Percentiles rank a stretch among this genome's conserved stretches.
Conservation (phyloP, 2,113 vertebrate genomes). For the Albula goreensis region DNA sequence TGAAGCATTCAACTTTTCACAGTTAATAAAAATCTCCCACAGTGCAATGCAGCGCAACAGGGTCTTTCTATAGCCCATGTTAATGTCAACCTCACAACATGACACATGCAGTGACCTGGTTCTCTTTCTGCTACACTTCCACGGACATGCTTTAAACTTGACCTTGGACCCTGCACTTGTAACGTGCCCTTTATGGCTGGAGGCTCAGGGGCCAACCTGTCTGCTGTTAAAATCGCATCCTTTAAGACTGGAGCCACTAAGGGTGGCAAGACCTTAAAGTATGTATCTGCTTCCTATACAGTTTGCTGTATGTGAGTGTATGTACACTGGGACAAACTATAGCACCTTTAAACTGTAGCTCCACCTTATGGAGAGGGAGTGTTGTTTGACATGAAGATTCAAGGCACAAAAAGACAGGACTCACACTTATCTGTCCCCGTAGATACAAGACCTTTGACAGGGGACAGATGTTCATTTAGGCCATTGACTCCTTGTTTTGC, state of each 20-base stretch:
- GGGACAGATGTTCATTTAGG: not conserved
- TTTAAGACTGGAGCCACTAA: not conserved
- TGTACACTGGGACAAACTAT: not conserved
- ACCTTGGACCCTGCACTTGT: slow-evolving; percentile 52
- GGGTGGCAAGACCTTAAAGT: not conserved
- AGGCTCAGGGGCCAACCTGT: not conserved
- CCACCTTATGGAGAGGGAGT: not conserved
- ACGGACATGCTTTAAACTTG: slow-evolving; percentile 55
- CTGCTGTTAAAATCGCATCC: not conserved
- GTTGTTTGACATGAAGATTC: not conserved
- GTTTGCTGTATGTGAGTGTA: not conserved
- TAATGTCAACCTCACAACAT: too few relatives aligned
- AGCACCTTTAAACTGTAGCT: slow-evolving; percentile 7
- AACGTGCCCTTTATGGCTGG: not conserved
- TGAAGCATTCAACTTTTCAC: slow-evolving; percentile 31
- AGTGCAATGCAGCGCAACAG: slow-evolving; percentile 4
- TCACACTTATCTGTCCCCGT: not conserved
- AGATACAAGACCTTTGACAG: not conserved
- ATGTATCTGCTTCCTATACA: not conserved
- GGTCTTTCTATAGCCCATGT: not conserved
- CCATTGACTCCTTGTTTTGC: not conserved
- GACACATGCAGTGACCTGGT: too few relatives aligned
- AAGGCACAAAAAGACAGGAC: not conserved
- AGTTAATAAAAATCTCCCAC: slow-evolving; percentile 39
- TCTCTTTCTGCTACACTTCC: slow-evolving; percentile 43